Evolutionary conservation across 2,113 vertebrate species (phyloP), one percentile per base, ranked within the genome.

Genomic region (Naja naja): DNA sequence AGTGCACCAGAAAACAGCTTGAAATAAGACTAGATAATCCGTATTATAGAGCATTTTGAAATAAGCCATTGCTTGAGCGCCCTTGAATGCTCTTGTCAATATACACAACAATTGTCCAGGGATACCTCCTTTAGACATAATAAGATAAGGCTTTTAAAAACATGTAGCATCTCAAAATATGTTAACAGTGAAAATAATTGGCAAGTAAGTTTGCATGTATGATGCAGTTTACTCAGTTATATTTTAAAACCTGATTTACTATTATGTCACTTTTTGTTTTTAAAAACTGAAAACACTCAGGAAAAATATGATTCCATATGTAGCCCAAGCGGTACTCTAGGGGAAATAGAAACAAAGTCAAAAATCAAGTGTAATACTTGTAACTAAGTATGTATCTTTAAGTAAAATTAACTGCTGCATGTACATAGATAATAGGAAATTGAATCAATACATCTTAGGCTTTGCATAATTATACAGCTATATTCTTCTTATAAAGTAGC

Each of bases 351-450:
- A 87, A 34, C 4, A 93, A 91, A 89, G 60, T 20, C 25, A 64
- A 56, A 25, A 94, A 25, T 49, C 39, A 89, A 49, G 81, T 95
- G 94, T 92, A 94, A 54, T 93, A 0, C 0, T 95, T 93, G 0
- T 6, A 43, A 20, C 95, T 93, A 94, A 92, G 47, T 96, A 56
- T 94, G 1, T 92, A 92, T 93, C 94, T 93, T 94, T 95, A 93
- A 95, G 88, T 88, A 95, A 90, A 53, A 91, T 96, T 95, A 97
- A 94, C 95, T 96, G 96, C 94, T 98, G 97, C 96, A 97, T 98
- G 97, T 96, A 94, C 94, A 97, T 94, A 96, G 94, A 93, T 94
- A 94, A 89, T 95, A 54, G 93, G 88, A 97, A 96, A 97, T 95
- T 97, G 93, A 96, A 96, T 97, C 96, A 95, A 91, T 39, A 0